Percentiles rank a stretch among this genome's conserved stretches.
Conservation (phyloP, 1,140 invertebrate species). For the Alviniconcha marisindica region DNA sequence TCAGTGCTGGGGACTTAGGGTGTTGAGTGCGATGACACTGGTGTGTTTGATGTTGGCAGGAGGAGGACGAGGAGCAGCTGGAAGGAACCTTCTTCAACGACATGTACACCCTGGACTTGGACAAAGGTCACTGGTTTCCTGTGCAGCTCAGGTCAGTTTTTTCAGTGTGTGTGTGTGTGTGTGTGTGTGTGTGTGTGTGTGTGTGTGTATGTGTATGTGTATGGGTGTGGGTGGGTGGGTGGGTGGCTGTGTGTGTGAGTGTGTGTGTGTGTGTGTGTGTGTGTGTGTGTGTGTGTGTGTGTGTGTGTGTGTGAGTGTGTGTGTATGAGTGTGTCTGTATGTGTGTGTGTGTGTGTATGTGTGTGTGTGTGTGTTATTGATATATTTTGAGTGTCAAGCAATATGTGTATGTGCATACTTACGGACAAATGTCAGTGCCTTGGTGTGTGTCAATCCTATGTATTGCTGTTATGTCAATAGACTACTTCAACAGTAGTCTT, state of each 20-base stretch:
- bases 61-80: slow-evolving; percentile 85
- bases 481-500: too few species aligned
- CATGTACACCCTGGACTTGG: slow-evolving; percentile 86
- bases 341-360: too few species aligned
- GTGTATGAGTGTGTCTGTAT: too few species aligned
- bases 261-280: background rate
- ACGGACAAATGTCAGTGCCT: too few species aligned
- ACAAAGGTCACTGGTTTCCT: slow-evolving; percentile 82
- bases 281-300: background rate
- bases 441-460: too few species aligned
- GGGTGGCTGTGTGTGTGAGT: background rate
- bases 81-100: slow-evolving; percentile 90
- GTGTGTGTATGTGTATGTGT: background rate
- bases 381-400: too few species aligned
- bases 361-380: background rate
- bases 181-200: background rate
- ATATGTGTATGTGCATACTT: too few species aligned
- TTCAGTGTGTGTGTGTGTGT: background rate
- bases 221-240: background rate
- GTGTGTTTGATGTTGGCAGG: slow-evolving; percentile 69
- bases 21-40: background rate
- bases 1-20: background rate
- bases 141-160: slow-evolving; percentile 39
- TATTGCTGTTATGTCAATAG: too few species aligned
- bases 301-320: background rate